These are phyloP conservation scores for Muraenolepis orangiensis DNA, from an alignment of 2,797 vertebrate species.

Conservation along the genomic window DNA sequence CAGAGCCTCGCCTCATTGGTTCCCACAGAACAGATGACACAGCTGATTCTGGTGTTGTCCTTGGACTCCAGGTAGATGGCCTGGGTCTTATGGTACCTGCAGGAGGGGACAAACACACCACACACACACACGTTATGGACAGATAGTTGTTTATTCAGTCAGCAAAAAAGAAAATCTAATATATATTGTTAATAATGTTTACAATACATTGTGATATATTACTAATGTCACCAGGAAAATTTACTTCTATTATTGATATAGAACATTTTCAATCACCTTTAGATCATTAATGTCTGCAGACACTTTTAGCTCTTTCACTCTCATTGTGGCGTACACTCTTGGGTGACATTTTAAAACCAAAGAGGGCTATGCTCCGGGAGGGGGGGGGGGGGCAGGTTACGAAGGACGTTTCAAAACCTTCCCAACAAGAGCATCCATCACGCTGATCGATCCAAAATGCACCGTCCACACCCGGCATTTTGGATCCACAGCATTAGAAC, in stretches of 20 bases:
- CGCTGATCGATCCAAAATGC: not conserved
- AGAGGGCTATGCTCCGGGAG: constrained; percentile 12
- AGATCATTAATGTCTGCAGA: constrained; percentile 22
- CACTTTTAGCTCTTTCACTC: constrained; percentile 18
- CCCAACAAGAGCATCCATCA: not conserved
- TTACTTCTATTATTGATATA: too few species aligned
- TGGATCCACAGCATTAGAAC: not conserved
- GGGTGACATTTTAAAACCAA: constrained; percentile 17
- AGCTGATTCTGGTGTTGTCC: constrained; percentile 98
- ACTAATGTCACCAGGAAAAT: too few species aligned
- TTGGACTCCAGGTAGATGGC: constrained; percentile 98
- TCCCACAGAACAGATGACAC: constrained; percentile 98
- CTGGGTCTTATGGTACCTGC: constrained; percentile 98
- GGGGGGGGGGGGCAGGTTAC: too few species aligned
- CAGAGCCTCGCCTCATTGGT: constrained; percentile 88
- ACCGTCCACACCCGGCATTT: too few species aligned
- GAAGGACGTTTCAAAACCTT: constrained; percentile 10
- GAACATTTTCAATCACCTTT: too few species aligned
- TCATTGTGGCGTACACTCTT: constrained; percentile 6
- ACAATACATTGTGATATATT: too few species aligned
- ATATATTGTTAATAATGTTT: too few species aligned
- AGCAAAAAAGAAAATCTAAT: too few species aligned
- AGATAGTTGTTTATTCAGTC: not conserved
- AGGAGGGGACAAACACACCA: constrained; percentile 38
- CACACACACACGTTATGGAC: constrained; percentile 34